phyloP scores from a whole-genome alignment of 2,113 vertebrate genomes.

The Numida meleagris region DNA sequence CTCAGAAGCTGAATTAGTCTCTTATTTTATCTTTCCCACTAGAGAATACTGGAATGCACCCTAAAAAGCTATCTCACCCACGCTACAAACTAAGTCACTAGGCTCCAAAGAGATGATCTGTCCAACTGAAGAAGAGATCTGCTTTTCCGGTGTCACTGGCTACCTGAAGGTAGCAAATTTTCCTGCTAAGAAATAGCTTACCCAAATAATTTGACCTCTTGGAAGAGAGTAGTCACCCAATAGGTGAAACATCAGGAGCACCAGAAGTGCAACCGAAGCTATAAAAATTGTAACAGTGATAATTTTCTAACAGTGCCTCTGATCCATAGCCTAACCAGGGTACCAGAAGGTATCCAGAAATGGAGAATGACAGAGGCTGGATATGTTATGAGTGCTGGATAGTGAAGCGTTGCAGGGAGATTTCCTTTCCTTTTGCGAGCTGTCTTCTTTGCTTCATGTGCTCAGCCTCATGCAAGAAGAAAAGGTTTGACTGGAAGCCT shows the following conservation, averaged over 20 bases:
- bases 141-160: not conserved
- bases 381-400: not conserved
- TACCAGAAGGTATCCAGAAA: slow-evolving; percentile 13
- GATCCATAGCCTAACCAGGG: slow-evolving; percentile 35
- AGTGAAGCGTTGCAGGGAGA: slow-evolving; percentile 31
- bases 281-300: slow-evolving; percentile 22
- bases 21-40: not conserved
- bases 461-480: not conserved
- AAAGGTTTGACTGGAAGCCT: slow-evolving; percentile 20
- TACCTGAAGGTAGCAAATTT: not conserved
- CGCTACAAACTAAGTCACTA: not conserved
- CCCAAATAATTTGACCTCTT: not conserved
- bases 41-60: not conserved
- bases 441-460: not conserved
- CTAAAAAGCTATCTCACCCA: not conserved
- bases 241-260: not conserved
- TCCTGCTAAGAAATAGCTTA: not conserved
- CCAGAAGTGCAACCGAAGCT: not conserved
- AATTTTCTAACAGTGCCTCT: slow-evolving; percentile 7
- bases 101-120: not conserved
- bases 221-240: not conserved
- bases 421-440: slow-evolving; percentile 19
- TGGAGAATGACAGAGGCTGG: not conserved
- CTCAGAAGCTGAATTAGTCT: not conserved
- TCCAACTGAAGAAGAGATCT: not conserved